phyloP scores from a whole-genome alignment of 2,113 vertebrate genomes.

The Cygnus buccinator region DNA sequence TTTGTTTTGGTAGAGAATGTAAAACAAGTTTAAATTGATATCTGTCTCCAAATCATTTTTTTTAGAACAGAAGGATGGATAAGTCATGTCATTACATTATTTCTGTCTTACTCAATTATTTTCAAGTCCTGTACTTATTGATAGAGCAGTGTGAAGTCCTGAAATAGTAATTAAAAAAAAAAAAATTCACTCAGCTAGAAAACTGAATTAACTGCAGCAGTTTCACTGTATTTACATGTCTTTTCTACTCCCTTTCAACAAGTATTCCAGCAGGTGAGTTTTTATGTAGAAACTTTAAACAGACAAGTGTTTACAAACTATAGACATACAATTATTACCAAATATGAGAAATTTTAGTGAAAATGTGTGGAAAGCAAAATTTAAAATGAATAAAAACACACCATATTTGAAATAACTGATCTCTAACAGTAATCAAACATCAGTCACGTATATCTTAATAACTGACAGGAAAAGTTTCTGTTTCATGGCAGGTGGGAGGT shows the following conservation, averaged over 20 bases:
- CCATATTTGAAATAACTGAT: not conserved
- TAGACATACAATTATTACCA: not conserved
- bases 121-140: not conserved
- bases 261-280: not conserved
- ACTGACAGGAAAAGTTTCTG: not conserved
- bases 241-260: not conserved
- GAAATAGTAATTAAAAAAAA: not conserved
- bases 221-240: not conserved
- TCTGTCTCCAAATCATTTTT: not conserved
- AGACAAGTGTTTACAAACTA: not conserved
- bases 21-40: not conserved
- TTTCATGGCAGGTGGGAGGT: not conserved
- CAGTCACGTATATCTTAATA: not conserved
- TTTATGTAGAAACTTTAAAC: not conserved
- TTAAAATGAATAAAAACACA: not conserved
- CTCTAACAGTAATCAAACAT: not conserved
- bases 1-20: not conserved
- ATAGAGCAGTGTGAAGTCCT: not conserved
- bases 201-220: not conserved
- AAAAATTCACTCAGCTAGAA: not conserved
- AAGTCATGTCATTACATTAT: not conserved
- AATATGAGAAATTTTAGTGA: not conserved
- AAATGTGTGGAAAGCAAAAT: not conserved
- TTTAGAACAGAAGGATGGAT: not conserved
- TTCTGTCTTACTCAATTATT: not conserved